Conservation (phyloP, 2,797 vertebrate genomes). For the Pyrocephalus nanus region DNA sequence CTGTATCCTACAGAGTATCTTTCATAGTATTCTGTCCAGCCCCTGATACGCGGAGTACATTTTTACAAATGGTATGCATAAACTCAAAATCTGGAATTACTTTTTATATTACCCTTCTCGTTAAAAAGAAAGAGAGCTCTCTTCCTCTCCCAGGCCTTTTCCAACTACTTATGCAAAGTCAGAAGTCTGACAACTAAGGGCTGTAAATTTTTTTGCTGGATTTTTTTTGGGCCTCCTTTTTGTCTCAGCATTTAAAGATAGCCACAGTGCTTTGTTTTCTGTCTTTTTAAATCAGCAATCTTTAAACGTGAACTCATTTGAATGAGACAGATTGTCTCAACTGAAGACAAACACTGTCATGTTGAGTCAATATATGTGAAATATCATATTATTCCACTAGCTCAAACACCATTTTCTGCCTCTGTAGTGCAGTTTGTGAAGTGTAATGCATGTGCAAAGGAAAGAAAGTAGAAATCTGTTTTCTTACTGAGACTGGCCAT, state of each 20-base stretch:
- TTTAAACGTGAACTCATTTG: not conserved
- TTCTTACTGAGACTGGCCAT: not conserved
- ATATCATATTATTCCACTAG: not conserved
- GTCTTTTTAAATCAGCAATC: not conserved
- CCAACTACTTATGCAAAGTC: not conserved
- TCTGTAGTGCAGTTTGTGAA: not conserved
- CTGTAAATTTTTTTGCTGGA: not conserved
- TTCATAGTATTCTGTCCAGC: not conserved
- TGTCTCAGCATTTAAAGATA: not conserved
- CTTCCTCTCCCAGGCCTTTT: not conserved
- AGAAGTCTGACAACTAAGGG: not conserved
- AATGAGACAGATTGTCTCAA: conserved; percentile 1
- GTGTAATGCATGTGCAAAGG: not conserved
- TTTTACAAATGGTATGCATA: not conserved
- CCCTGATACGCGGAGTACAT: not conserved
- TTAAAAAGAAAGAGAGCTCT: not conserved
- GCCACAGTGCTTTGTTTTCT: not conserved
- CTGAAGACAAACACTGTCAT: not conserved
- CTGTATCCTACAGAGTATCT: not conserved
- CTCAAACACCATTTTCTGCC: not conserved
- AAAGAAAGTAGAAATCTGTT: not conserved
- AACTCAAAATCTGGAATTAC: not conserved
- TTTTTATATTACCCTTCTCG: not conserved
- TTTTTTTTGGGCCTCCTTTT: not conserved
- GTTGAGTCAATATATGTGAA: not conserved